Base-by-base conservation (phyloP, 2,797 vertebrate species). In the Tinamus major region DNA sequence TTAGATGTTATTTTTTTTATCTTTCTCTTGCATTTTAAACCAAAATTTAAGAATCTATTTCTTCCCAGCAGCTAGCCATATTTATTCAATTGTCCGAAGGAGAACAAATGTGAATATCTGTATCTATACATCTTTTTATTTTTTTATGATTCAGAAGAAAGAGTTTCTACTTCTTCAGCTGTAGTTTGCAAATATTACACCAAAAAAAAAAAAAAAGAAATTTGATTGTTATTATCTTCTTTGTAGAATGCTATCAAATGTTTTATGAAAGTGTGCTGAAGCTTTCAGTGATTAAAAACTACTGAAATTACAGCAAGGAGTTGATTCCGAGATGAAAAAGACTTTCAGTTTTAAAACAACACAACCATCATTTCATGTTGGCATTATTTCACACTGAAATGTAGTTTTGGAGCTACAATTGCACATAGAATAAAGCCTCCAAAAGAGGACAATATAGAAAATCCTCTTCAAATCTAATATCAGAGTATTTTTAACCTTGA, bases 21-120 rank as follows among this genome's bases (percentile, higher is more conserved):
- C 31, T 68, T 81, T 58, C 14, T 41, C 8, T 77, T 94, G 63
- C 27, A 92, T 93, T 91, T 91, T 81, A 92, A 90, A 94, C 69
- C 3, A 70, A 84, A 78, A 94, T 51, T 59, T 59, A 1, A 91
- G 80, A 84, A 64, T 65, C 35, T 63, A 1, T 67, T 86, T 76
- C 1, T 80, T 85, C 58, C 17, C 71, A 86, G 58, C 86, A 78
- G 4, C 9, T 56, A 64, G 12, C 7, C 39, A 70, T 53, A 77
- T 29, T 53, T 59, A 1, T 37, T 59, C 67, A 65, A 31, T 26
- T 80, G 20, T 68, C 17, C 16, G 56, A 13, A 61, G 49, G 7
- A 23, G 10, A 76, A 37, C 19, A 65, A 65, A 37, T 33, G 8
- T 72, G 29, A 76, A 85, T 5, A 8, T 63, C 26, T 82, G 7